A percentile compares a stretch with the other conserved stretches of the same genome.
Evolutionary conservation across 2,797 vertebrate genomes (phyloP).

Genomic region (Alauda arvensis): DNA sequence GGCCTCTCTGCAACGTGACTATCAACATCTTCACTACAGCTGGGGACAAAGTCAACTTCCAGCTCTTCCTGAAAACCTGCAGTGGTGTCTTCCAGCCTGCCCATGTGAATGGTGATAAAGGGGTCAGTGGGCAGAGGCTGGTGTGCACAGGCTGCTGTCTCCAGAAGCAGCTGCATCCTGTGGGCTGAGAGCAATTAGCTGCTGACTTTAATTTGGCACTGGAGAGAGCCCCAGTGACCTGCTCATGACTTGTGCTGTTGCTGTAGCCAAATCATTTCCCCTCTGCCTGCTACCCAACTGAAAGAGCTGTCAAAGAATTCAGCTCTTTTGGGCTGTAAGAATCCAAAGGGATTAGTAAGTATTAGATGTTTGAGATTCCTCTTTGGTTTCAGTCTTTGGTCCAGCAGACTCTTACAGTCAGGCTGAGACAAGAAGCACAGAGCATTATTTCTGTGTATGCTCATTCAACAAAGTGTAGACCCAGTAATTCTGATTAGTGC

Average conservation of each 20-base stretch:
- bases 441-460: neutral
- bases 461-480: neutral
- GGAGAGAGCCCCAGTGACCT: neutral
- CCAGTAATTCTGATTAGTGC: neutral
- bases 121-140: neutral
- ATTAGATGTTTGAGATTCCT: neutral
- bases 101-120: neutral
- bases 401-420: neutral
- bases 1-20: neutral
- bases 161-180: neutral
- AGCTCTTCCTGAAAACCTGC: neutral
- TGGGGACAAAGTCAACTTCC: neutral
- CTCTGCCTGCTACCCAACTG: neutral
- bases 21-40: neutral
- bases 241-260: neutral
- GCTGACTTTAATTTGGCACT: neutral
- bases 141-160: neutral
- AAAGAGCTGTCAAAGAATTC: neutral
- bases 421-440: neutral
- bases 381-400: neutral
- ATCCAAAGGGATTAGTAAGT: neutral
- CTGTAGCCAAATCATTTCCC: neutral
- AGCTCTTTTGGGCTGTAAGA: neutral
- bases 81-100: neutral
- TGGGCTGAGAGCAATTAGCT: neutral